Conservation (phyloP, 35 echinoderm and acorn worm species). For the Diadema setosum region DNA sequence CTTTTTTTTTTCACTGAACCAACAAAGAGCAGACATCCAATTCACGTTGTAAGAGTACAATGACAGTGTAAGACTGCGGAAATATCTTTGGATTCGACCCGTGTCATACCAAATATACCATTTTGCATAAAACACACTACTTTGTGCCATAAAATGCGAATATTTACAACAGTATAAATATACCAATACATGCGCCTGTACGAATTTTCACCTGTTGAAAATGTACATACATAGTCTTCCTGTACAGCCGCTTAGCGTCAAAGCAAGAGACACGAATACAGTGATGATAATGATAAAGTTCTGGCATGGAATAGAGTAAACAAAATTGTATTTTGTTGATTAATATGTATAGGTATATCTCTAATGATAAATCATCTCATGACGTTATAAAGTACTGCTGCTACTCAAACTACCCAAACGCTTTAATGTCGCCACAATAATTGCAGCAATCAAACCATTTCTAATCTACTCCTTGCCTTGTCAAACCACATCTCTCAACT, state of each 20-base stretch:
- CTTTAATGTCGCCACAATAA: no score
- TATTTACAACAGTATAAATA: neutral
- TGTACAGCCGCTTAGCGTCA: neutral
- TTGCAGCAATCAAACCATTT: no score
- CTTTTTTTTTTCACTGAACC: neutral
- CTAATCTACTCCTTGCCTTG: no score
- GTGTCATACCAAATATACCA: neutral
- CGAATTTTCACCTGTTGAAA: neutral
- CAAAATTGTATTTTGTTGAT: no score
- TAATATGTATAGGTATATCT: no score
- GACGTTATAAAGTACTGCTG: no score
- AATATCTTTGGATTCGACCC: neutral
- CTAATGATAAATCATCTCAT: no score
- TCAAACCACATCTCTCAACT: no score
- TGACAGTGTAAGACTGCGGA: neutral
- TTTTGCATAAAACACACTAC: conserved; percentile 2
- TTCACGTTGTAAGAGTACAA: neutral
- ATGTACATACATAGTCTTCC: neutral
- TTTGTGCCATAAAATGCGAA: neutral
- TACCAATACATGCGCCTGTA: neutral
- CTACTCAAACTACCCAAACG: no score
- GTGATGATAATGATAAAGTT: neutral
- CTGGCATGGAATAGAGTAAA: neutral
- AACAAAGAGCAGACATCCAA: neutral
- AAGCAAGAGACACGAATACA: neutral